A percentile compares a stretch with the other conserved stretches of the same genome.
These are phyloP conservation scores for Malurus splendens DNA, from an alignment of 2,797 vertebrate genomes.

Conservation along the genomic window DNA sequence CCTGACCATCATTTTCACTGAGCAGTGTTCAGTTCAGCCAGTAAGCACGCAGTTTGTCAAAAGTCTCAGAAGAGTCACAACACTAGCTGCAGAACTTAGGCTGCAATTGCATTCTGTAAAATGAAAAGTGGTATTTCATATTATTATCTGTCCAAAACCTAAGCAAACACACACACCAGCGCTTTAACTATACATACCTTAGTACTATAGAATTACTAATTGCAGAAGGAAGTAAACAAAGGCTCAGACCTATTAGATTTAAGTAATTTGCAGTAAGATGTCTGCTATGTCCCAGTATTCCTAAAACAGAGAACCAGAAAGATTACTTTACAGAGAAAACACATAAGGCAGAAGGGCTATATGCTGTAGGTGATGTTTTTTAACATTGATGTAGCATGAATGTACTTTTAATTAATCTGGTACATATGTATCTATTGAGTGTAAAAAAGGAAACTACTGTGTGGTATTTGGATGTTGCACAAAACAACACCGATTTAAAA, in stretches of 20 bases:
- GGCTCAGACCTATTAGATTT: background rate
- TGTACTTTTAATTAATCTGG: background rate
- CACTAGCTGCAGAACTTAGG: background rate
- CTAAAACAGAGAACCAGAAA: background rate
- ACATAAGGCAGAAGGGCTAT: background rate
- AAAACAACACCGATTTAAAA: background rate
- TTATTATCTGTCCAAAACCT: background rate
- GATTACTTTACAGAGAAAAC: background rate
- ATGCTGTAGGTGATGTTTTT: background rate
- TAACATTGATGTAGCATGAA: background rate
- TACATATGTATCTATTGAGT: rapidly evolving
- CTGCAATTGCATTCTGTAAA: background rate
- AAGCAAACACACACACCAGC: background rate
- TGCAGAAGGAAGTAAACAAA: background rate
- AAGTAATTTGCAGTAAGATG: background rate
- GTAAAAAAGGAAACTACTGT: background rate
- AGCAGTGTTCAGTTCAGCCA: background rate
- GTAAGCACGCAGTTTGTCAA: background rate
- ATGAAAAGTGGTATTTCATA: background rate
- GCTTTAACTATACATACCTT: background rate
- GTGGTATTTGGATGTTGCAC: background rate
- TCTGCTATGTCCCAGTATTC: background rate
- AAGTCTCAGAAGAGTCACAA: background rate
- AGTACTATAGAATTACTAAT: background rate
- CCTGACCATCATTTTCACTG: background rate